Percentiles rank a stretch among this genome's conserved stretches.
phyloP scores from a whole-genome alignment of 2,888 invertebrate species.

The Rhabditophanes sp. region DNA sequence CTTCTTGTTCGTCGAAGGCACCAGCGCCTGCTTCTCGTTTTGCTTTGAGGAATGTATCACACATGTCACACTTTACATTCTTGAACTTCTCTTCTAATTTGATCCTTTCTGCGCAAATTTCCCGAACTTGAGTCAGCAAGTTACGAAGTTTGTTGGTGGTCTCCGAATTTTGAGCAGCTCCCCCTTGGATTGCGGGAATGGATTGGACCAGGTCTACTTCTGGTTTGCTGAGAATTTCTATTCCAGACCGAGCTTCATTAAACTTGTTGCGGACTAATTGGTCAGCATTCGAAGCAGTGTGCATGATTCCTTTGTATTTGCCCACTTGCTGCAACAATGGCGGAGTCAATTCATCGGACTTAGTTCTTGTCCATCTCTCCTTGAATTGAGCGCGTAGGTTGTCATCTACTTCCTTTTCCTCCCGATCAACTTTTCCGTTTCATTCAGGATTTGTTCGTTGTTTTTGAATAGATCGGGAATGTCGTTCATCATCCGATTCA shows the following conservation, averaged over 20 bases:
- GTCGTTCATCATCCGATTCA: constrained; percentile 60
- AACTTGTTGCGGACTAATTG: constrained; percentile 72
- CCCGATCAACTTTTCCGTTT: constrained; percentile 59
- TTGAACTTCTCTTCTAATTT: constrained; percentile 71
- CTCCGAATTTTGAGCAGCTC: constrained; percentile 32
- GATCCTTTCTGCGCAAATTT: constrained; percentile 61
- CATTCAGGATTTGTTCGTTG: constrained; percentile 82
- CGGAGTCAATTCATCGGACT: constrained; percentile 71
- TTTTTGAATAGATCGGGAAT: constrained; percentile 74
- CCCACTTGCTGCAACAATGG: constrained; percentile 68
- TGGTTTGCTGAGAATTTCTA: constrained; percentile 63
- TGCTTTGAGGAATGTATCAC: constrained; percentile 29
- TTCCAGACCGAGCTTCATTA: constrained; percentile 60
- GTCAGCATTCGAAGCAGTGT: constrained; percentile 68
- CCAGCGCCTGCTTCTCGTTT: constrained; percentile 11
- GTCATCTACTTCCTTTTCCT: constrained; percentile 77
- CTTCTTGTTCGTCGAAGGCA: constrained; percentile 17
- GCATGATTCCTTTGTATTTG: constrained; percentile 77
- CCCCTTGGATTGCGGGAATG: constrained; percentile 52
- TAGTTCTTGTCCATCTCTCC: constrained; percentile 75
- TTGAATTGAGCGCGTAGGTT: constrained; percentile 74
- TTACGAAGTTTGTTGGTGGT: constrained; percentile 57
- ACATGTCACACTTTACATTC: constrained; percentile 64
- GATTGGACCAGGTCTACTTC: too few relatives aligned
- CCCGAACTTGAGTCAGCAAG: constrained; percentile 57